Percentiles rank a stretch among this genome's conserved stretches.
Evolutionary conservation across 2,797 vertebrate genomes (phyloP).

Genomic region (Brotula barbata): DNA sequence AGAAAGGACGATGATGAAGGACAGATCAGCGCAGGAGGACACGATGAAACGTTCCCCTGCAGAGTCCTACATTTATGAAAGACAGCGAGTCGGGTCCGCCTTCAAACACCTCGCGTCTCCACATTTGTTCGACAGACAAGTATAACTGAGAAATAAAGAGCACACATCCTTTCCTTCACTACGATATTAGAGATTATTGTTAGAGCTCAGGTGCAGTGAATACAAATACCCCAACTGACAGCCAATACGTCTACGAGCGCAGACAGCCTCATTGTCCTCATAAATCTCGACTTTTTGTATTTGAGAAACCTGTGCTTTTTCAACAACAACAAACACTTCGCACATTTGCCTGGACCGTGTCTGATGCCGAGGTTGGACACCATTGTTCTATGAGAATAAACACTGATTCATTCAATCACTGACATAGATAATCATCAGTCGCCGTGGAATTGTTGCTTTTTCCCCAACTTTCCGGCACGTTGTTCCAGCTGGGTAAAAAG

Average conservation of each 20-base stretch:
- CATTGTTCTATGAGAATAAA: conserved; percentile 74
- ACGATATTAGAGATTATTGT: conserved; percentile 38
- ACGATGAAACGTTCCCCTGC: conserved; percentile 34
- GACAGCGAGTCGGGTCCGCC: conserved; percentile 29
- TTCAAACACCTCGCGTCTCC: conserved; percentile 32
- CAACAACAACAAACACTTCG: conserved; percentile 59
- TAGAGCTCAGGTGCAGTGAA: conserved; percentile 45
- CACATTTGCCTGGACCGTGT: conserved; percentile 44
- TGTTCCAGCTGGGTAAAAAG: conserved; percentile 51
- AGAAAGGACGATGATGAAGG: conserved; percentile 39
- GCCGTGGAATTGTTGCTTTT: conserved; percentile 22
- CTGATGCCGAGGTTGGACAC: conserved; percentile 59
- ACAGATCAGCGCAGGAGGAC: conserved; percentile 41
- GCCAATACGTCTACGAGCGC: conserved; percentile 59
- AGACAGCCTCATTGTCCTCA: conserved; percentile 32
- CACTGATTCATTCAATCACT: conserved; percentile 68
- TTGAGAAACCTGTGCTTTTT: conserved; percentile 67
- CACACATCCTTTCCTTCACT: conserved; percentile 49
- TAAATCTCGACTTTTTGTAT: conserved; percentile 54
- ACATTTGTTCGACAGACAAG: conserved; percentile 67
- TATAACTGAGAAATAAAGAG: conserved; percentile 53
- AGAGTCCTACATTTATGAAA: conserved; percentile 48
- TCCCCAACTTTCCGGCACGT: conserved; percentile 6
- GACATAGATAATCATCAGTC: conserved; percentile 33
- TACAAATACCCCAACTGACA: conserved; percentile 53